Conservation (phyloP, 2,113 vertebrate species). For the Saimiri boliviensis region DNA sequence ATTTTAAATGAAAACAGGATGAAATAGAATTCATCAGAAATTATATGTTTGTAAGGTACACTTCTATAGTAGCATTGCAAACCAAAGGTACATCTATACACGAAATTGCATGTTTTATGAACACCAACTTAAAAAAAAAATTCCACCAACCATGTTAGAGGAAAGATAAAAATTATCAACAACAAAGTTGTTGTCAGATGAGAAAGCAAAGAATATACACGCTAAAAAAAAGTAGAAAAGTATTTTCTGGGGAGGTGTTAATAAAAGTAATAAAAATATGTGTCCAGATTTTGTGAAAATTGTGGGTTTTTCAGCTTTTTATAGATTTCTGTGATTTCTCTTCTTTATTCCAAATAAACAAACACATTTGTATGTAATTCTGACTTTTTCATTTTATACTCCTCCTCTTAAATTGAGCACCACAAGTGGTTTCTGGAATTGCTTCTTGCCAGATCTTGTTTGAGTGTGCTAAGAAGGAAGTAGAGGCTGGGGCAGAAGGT, state of each 20-base stretch:
- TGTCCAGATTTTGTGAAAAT: not conserved
- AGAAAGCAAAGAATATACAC: not conserved
- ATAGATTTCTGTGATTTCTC: not conserved
- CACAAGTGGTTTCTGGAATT: not conserved
- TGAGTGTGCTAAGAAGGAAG: not conserved
- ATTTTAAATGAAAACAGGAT: constrained; percentile 41
- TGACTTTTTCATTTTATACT: not conserved
- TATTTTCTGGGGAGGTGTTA: not conserved
- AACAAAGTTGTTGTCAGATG: not conserved
- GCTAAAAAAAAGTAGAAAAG: not conserved
- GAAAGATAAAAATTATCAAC: not conserved
- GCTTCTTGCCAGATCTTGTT: not conserved
- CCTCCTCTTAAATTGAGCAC: not conserved
- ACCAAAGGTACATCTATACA: not conserved
- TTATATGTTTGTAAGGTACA: not conserved
- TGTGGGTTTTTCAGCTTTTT: not conserved
- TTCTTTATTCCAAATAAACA: not conserved
- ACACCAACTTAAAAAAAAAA: constrained; percentile 5
- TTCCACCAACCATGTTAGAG: not conserved
- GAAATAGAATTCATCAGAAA: not conserved
- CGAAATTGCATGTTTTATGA: not conserved
- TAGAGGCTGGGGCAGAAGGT: not conserved
- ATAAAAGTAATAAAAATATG: not conserved
- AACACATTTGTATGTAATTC: not conserved
- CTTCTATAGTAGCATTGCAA: not conserved